A percentile compares a stretch with the other conserved stretches of the same genome.
Conservation (phyloP, 2,888 invertebrate genomes). For the Eretmocerus hayati region DNA sequence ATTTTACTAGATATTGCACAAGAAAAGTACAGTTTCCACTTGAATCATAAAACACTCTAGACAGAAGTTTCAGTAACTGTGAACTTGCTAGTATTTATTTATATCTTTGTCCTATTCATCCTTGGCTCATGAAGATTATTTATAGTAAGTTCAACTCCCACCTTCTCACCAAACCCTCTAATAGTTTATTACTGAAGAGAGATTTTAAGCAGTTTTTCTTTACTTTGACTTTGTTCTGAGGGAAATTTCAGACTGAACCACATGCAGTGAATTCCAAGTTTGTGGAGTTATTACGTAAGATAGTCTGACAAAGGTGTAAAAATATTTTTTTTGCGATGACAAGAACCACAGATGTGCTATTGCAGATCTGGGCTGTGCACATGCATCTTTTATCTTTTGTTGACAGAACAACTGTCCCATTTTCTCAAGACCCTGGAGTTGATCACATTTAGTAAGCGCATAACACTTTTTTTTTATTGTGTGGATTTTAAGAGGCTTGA, state of each 20-base stretch:
- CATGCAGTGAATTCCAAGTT: conserved; percentile 1
- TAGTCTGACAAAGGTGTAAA: conserved; percentile 10
- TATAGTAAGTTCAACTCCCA: conserved; percentile 34
- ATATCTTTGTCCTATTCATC: conserved; percentile 41
- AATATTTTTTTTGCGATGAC: conserved; percentile 15
- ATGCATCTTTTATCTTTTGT: conserved; percentile 12
- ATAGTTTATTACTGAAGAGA: conserved; percentile 24
- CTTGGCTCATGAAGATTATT: conserved; percentile 41
- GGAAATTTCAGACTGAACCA: conserved; percentile 4
- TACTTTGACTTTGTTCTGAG: conserved; percentile 3
- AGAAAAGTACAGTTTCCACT: conserved; percentile 10
- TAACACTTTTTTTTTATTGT: not conserved
- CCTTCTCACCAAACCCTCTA: conserved; percentile 28
- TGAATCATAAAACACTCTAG: conserved; percentile 15
- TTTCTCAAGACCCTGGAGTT: too few relatives aligned
- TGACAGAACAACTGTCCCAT: conserved; percentile 13
- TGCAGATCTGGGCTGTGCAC: conserved; percentile 2
- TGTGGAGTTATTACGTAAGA: conserved; percentile 6
- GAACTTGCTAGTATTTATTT: conserved; percentile 34
- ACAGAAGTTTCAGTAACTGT: conserved; percentile 18
- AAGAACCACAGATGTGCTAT: conserved; percentile 9
- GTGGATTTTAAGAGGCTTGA: too few relatives aligned
- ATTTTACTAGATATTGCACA: not conserved
- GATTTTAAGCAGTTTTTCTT: conserved; percentile 17
- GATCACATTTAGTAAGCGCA: too few relatives aligned